Percentiles rank a stretch among this genome's conserved stretches.
These are phyloP conservation scores for Pedicia rivosa DNA, from an alignment of 2,888 invertebrate genomes.

Conservation along the genomic window DNA sequence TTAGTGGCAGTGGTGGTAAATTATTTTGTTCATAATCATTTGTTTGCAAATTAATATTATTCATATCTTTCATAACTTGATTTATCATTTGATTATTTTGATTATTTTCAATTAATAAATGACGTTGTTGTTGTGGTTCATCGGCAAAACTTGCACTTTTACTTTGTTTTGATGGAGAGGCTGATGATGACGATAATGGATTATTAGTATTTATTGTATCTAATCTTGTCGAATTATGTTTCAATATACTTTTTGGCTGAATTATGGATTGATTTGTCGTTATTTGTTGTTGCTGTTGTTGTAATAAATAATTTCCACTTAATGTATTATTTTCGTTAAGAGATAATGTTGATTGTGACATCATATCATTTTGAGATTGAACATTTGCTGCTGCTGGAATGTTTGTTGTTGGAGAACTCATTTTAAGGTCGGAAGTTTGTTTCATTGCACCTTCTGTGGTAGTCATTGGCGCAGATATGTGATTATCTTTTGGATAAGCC, in stretches of 20 bases:
- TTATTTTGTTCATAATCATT: constrained; percentile 12
- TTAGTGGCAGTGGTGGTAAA: background rate
- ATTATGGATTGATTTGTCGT: constrained; percentile 14
- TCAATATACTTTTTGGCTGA: constrained; percentile 30
- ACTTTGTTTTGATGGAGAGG: constrained; percentile 29
- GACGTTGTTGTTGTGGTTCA: constrained; percentile 16
- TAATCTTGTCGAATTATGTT: constrained; percentile 24
- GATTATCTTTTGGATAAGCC: constrained; percentile 26
- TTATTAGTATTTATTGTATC: constrained; percentile 15
- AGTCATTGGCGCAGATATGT: constrained; percentile 30
- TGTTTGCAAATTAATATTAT: constrained; percentile 19
- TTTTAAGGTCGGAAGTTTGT: no score
- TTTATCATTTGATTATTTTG: constrained; percentile 23
- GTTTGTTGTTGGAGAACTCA: no score
- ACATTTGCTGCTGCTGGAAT: no score
- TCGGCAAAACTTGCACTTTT: constrained; percentile 30
- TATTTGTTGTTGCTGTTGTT: constrained; percentile 13
- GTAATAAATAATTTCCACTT: no score
- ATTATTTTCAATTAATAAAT: constrained; percentile 6
- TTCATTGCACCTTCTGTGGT: no score
- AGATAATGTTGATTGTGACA: no score
- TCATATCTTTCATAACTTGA: constrained; percentile 23
- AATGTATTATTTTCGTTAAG: no score
- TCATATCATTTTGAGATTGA: constrained; percentile 16
- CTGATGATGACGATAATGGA: constrained; percentile 28